Percentiles rank a stretch among this genome's conserved stretches.
These are phyloP conservation scores for Malurus leucopterus DNA, from an alignment of 2,797 vertebrate genomes.

Conservation along the genomic window DNA sequence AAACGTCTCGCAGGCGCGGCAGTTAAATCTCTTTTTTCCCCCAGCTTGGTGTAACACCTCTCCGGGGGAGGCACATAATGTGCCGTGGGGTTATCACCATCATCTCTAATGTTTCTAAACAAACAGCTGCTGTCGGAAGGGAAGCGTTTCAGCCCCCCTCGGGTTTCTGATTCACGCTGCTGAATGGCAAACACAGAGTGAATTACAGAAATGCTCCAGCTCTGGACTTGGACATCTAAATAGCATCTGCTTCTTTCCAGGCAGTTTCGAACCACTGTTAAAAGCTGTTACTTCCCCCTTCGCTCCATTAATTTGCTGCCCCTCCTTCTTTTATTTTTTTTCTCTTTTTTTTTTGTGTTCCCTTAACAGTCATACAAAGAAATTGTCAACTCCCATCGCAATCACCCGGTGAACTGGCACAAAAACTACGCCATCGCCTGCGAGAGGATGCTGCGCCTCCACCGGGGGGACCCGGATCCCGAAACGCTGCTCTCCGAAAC, in stretches of 20 bases:
- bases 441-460: constrained; percentile 85
- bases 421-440: constrained; percentile 95
- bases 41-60: constrained; percentile 13
- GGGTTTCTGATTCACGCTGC: constrained; percentile 37
- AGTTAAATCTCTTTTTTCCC: constrained; percentile 42
- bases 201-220: background rate
- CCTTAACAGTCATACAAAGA: constrained; percentile 86
- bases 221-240: background rate
- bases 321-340: background rate
- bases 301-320: background rate
- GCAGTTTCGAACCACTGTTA: background rate
- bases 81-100: constrained; percentile 7
- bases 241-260: constrained; percentile 26
- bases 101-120: constrained; percentile 38
- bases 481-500: constrained; percentile 82
- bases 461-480: constrained; percentile 59
- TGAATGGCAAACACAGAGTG: constrained; percentile 17
- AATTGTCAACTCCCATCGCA: constrained; percentile 78
- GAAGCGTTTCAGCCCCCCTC: constrained; percentile 39
- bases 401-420: constrained; percentile 94
- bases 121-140: constrained; percentile 47
- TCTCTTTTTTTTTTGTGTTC: background rate
- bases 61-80: constrained; percentile 31
- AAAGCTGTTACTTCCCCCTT: constrained; percentile 20
- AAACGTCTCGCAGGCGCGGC: constrained; percentile 29